Percentiles rank a stretch among this genome's conserved stretches.
Conservation (phyloP, 2,113 vertebrate species). For the Willisornis vidua region DNA sequence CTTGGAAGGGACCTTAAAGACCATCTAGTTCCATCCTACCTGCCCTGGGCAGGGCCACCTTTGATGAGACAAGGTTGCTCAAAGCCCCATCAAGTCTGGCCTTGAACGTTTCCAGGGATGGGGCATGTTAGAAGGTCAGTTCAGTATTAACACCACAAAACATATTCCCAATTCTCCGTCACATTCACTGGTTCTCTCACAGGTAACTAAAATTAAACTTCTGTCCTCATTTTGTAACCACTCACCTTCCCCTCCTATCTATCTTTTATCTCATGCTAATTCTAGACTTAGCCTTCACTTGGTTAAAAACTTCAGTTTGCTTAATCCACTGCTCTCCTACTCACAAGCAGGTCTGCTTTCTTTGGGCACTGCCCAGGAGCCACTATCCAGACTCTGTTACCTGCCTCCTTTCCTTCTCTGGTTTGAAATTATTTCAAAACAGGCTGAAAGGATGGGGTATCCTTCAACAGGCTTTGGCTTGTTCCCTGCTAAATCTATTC, state of each 20-base stretch:
- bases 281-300: not conserved
- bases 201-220: not conserved
- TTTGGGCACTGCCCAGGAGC: not conserved
- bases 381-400: not conserved
- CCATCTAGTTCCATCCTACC: not conserved
- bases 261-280: not conserved
- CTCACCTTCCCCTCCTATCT: not conserved
- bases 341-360: not conserved
- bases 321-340: not conserved
- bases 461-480: not conserved
- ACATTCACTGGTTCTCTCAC: not conserved
- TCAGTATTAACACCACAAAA: not conserved
- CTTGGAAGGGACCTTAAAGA: not conserved
- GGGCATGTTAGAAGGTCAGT: not conserved
- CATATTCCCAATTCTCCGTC: not conserved
- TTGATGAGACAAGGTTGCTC: not conserved
- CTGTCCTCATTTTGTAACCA: not conserved
- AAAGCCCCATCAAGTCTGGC: not conserved
- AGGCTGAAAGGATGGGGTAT: not conserved
- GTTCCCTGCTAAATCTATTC: not conserved
- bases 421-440: not conserved
- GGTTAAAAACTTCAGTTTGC: not conserved
- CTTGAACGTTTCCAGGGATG: not conserved
- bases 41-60: not conserved
- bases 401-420: not conserved